Conservation (phyloP, 2,797 vertebrate species). For the Betta splendens region DNA sequence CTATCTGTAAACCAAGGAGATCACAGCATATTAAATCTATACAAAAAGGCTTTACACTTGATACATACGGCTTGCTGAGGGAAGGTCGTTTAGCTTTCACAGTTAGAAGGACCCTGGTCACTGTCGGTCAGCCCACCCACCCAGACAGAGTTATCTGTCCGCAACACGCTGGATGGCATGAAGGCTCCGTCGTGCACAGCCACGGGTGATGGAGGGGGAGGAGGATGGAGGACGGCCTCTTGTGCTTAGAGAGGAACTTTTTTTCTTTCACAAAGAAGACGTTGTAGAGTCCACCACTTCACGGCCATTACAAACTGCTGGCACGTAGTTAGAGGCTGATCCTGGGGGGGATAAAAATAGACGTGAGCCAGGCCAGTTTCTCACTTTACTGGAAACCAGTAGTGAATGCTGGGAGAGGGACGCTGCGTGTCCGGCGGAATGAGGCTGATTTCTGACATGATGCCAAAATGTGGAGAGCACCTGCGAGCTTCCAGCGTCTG, state of each 20-base stretch:
- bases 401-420: slow-evolving; percentile 17
- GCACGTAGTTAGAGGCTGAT: slow-evolving; percentile 89
- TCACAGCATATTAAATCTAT: slow-evolving; percentile 76
- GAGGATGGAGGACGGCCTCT: slow-evolving; percentile 35
- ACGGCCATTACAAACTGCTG: slow-evolving; percentile 93
- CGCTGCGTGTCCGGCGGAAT: too few relatives aligned
- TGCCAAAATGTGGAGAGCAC: too few relatives aligned
- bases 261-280: slow-evolving; percentile 88
- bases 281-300: slow-evolving; percentile 97
- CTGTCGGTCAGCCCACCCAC: slow-evolving; percentile 36
- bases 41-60: slow-evolving; percentile 72
- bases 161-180: slow-evolving; percentile 45
- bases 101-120: slow-evolving; percentile 46
- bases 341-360: slow-evolving; percentile 67
- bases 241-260: slow-evolving; percentile 37
- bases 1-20: slow-evolving; percentile 71
- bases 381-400: slow-evolving; percentile 15
- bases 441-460: too few relatives aligned
- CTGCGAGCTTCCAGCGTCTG: too few relatives aligned
- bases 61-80: slow-evolving; percentile 58
- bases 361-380: slow-evolving; percentile 2
- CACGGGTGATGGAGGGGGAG: slow-evolving; percentile 32
- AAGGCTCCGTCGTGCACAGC: slow-evolving; percentile 22
- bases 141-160: slow-evolving; percentile 46
- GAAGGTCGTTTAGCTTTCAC: slow-evolving; percentile 59